These are phyloP conservation scores for Eulemur coronatus DNA, from an alignment of 2,797 vertebrate genomes.

Conservation along the genomic window DNA sequence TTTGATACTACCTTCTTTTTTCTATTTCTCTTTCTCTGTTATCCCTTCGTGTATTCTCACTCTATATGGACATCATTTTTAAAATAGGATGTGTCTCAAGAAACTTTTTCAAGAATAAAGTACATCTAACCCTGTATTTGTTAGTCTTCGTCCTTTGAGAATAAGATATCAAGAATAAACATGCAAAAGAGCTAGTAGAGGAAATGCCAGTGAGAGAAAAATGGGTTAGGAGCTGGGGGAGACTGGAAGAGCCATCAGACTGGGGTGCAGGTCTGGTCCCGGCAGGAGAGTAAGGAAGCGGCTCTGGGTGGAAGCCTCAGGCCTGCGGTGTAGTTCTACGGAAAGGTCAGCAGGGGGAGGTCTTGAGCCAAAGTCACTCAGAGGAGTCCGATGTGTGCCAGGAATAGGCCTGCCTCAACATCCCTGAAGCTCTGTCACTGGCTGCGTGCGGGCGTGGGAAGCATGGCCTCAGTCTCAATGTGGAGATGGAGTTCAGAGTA, in stretches of 20 bases:
- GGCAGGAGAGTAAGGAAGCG: background rate
- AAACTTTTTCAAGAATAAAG: background rate
- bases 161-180: background rate
- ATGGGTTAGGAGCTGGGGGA: background rate
- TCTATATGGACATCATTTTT: background rate
- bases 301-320: too few species aligned
- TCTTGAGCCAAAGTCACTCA: background rate
- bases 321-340: background rate
- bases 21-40: background rate
- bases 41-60: background rate
- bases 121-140: background rate
- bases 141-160: background rate
- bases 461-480: background rate
- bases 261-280: background rate
- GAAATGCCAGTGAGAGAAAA: background rate
- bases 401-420: background rate
- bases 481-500: background rate
- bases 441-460: fast-evolving
- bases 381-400: too few species aligned
- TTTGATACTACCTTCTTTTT: background rate
- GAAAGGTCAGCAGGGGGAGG: background rate
- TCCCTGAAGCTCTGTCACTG: background rate
- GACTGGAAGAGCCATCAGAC: background rate
- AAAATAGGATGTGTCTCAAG: background rate
- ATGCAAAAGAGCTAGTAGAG: background rate